A percentile compares a stretch with the other conserved stretches of the same genome.
phyloP scores from a whole-genome alignment of 92 coral and sea anemone species.

The Montipora capitata region DNA sequence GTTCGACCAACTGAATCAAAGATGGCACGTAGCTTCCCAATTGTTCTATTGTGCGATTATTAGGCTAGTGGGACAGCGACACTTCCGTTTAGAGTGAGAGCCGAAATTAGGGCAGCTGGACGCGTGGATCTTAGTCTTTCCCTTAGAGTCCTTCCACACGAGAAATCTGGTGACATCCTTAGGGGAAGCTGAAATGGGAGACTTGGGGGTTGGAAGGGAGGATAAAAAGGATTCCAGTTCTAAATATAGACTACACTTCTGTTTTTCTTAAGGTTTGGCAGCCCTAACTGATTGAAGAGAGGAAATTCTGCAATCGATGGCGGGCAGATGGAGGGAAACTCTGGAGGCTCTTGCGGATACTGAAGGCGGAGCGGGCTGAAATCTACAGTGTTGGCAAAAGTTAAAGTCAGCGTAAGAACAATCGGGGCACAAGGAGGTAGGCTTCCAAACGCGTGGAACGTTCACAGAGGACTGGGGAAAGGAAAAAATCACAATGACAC shows the following conservation, averaged over 20 bases:
- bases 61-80: slow-evolving; percentile 10
- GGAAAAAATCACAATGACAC: too few relatives aligned
- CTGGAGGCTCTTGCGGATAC: too few relatives aligned
- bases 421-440: too few relatives aligned
- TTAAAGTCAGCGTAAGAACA: too few relatives aligned
- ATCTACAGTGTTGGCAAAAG: too few relatives aligned
- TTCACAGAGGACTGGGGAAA: too few relatives aligned
- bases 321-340: too few relatives aligned
- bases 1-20: not conserved
- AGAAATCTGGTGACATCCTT: slow-evolving; percentile 27
- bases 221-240: not conserved
- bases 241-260: slow-evolving; percentile 3
- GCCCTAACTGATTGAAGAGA: slow-evolving; percentile 19
- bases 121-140: slow-evolving; percentile 14
- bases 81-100: slow-evolving; percentile 16
- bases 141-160: slow-evolving; percentile 41
- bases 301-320: not conserved
- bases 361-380: too few relatives aligned
- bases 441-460: too few relatives aligned
- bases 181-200: slow-evolving; percentile 11
- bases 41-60: slow-evolving; percentile 35
- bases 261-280: slow-evolving; percentile 9
- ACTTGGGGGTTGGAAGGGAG: slow-evolving; percentile 49
- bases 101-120: slow-evolving; percentile 14
- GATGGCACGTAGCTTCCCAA: slow-evolving; percentile 13